phyloP scores from a whole-genome alignment of 1,140 invertebrate species.

The Druon quercuslanigerum region DNA sequence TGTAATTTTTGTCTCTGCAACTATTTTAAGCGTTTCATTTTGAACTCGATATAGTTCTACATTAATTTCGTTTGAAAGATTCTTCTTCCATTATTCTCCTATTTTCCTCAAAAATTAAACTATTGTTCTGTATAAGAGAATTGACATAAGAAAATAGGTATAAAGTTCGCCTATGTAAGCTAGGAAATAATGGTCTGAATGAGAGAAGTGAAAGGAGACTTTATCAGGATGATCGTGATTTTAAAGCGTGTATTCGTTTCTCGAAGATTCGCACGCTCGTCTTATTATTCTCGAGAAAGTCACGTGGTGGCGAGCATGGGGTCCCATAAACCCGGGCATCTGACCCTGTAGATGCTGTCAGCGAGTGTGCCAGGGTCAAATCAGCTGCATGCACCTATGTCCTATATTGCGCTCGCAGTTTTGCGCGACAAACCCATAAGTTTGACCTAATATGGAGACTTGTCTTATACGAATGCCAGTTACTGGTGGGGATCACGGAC shows the following conservation, averaged over 20 bases:
- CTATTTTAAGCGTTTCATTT: too few species aligned
- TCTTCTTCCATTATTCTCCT: too few species aligned
- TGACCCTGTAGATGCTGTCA: conserved; percentile 40
- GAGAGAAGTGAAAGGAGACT: not conserved
- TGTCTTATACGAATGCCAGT: conserved; percentile 52
- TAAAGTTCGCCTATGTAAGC: not conserved
- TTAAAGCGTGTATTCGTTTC: not conserved
- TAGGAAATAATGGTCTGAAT: too few species aligned
- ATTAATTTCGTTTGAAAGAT: too few species aligned
- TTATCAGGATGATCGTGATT: conserved; percentile 8
- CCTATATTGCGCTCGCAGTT: conserved; percentile 50
- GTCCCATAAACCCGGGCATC: conserved; percentile 31
- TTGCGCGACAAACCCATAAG: conserved; percentile 70
- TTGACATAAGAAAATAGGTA: too few species aligned
- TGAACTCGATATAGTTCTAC: too few species aligned
- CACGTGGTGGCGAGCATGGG: conserved; percentile 10
- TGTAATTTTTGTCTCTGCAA: too few species aligned
- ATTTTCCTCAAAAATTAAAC: too few species aligned
- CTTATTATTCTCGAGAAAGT: conserved; percentile 14
- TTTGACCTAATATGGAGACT: conserved; percentile 76
- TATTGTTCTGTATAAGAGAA: too few species aligned
- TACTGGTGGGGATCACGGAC: conserved; percentile 53
- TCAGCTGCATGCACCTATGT: conserved; percentile 39
- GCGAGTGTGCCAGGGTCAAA: conserved; percentile 52
- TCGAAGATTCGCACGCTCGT: conserved; percentile 23